phyloP scores from a whole-genome alignment of 2,888 invertebrate species.

The Drosophila macrothrix region DNA sequence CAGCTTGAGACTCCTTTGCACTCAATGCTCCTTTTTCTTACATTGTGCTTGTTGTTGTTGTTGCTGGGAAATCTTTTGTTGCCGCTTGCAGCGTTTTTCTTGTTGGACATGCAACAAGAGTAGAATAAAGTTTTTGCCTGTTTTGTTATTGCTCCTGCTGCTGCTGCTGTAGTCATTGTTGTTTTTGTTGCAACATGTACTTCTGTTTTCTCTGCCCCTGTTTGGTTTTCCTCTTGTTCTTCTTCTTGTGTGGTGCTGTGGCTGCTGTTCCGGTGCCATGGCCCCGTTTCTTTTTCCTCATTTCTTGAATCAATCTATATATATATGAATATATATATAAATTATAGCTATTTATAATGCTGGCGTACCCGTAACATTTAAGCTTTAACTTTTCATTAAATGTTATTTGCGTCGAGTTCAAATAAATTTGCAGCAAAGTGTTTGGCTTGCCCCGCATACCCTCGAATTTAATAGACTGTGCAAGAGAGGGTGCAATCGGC shows the following conservation, averaged over 20 bases:
- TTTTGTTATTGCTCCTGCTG: background rate
- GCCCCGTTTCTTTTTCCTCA: slow-evolving; percentile 16
- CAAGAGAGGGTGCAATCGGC: slow-evolving; percentile 18
- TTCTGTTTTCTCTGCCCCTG: slow-evolving; percentile 13
- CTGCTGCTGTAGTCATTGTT: background rate
- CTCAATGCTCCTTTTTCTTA: background rate
- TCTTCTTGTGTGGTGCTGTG: slow-evolving; percentile 29
- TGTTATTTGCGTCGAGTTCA: slow-evolving; percentile 23
- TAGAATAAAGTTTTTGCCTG: slow-evolving; percentile 37
- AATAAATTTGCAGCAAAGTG: slow-evolving; percentile 41
- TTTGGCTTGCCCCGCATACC: slow-evolving; percentile 20
- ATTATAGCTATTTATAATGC: background rate
- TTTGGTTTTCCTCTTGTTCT: slow-evolving; percentile 11
- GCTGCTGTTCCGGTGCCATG: slow-evolving; percentile 31
- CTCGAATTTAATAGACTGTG: slow-evolving; percentile 47
- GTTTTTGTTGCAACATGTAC: slow-evolving; percentile 22
- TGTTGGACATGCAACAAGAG: slow-evolving; percentile 49
- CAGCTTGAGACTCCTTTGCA: slow-evolving; percentile 30
- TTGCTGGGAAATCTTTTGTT: slow-evolving; percentile 28
- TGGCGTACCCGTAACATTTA: slow-evolving; percentile 43
- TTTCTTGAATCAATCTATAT: slow-evolving; percentile 24
- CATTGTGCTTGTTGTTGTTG: slow-evolving; percentile 8
- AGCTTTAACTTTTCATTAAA: slow-evolving; percentile 49
- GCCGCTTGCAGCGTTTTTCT: slow-evolving; percentile 43
- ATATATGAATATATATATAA: slow-evolving; percentile 31